These are phyloP conservation scores for Ridgeia piscesae DNA, from an alignment of 1,140 invertebrate species.

Conservation along the genomic window DNA sequence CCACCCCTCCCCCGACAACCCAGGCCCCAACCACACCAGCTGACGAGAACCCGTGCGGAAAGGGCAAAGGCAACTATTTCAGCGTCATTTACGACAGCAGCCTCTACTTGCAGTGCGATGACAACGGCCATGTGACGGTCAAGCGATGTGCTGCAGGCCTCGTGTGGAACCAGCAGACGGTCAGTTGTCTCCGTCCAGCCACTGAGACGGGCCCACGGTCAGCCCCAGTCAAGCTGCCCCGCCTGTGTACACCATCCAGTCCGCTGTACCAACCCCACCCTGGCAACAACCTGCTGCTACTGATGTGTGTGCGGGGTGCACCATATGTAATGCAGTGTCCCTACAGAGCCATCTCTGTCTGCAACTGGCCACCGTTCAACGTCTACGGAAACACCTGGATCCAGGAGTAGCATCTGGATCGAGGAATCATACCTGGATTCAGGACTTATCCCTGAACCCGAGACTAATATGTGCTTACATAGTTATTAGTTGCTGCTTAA, in stretches of 20 bases:
- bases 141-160: background rate
- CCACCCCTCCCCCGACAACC: background rate
- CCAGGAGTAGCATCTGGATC: background rate
- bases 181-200: background rate
- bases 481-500: background rate
- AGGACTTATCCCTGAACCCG: background rate
- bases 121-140: conserved; percentile 7
- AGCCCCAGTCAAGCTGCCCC: background rate
- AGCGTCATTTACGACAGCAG: background rate
- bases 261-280: background rate
- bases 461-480: background rate
- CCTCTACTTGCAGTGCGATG: conserved; percentile 18
- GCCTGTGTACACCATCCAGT: background rate
- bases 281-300: background rate
- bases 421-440: background rate
- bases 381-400: background rate
- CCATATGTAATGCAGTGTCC: conserved; percentile 22
- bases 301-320: conserved; percentile 15
- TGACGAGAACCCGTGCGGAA: conserved; percentile 10
- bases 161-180: background rate
- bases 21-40: background rate
- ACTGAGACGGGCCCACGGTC: background rate
- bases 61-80: conserved; percentile 13
- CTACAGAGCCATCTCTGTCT: background rate
- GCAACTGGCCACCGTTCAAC: conserved; percentile 3